Percentiles rank a stretch among this genome's conserved stretches.
Evolutionary conservation across 2,888 invertebrate species (phyloP).

Genomic region (Yponomeuta evonymella): DNA sequence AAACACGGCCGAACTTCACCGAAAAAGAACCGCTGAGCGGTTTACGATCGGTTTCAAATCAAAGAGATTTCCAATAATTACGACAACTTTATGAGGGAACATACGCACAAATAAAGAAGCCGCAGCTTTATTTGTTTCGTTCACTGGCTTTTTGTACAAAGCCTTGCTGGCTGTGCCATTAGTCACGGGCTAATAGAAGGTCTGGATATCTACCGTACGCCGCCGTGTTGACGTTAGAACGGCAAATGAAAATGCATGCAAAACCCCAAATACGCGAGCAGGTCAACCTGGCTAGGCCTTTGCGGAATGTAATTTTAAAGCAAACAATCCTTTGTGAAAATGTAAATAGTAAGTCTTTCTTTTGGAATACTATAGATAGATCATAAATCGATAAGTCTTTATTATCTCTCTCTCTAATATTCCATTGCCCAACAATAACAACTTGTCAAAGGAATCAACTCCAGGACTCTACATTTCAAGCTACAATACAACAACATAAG

Average conservation of each 20-base stretch:
- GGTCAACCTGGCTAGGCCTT: conserved; percentile 2
- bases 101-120: conserved; percentile 7
- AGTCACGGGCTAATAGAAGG: conserved; percentile 9
- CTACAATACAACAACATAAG: neutral
- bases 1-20: neutral
- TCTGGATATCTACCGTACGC: neutral
- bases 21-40: conserved; percentile 8
- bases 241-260: conserved; percentile 13
- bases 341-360: too few relatives aligned
- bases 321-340: too few relatives aligned
- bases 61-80: conserved; percentile 9
- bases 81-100: neutral
- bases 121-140: conserved; percentile 4
- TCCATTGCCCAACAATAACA: neutral
- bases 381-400: too few relatives aligned
- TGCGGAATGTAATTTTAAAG: conserved; percentile 5
- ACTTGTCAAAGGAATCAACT: neutral
- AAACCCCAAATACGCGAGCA: conserved; percentile 9
- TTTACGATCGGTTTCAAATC: conserved; percentile 7
- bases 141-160: neutral
- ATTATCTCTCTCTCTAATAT: neutral
- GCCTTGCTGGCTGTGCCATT: neutral
- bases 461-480: neutral
- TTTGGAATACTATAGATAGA: too few relatives aligned
- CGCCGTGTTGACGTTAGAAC: conserved; percentile 6